Base-by-base conservation (phyloP, 1,140 invertebrate species). In the Halyomorpha halys region DNA sequence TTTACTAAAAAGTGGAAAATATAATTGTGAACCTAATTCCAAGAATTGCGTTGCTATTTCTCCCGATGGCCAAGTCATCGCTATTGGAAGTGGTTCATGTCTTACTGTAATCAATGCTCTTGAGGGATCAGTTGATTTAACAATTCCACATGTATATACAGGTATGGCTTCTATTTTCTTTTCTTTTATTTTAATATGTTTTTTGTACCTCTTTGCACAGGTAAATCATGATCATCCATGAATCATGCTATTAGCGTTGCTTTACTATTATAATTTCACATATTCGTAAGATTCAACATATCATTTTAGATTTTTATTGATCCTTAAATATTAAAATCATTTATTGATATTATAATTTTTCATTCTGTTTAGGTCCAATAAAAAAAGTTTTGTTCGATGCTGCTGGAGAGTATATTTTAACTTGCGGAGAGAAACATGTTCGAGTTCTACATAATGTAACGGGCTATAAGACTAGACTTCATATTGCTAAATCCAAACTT, bases 361-460 rank as follows among this genome's bases (percentile, higher is more conserved):
- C 11, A 49, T 49, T 49, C 47, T 39, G 34, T 80, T 44, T 74
- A 90, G 89, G 82, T 69, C 71, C 79, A 21, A 84, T 93, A 63
- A 81, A 77, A 34, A 76, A 80, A 65, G 74, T 94, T 51, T 70
- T 76, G 21, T 94, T 93, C 73, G 86, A 91, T 72, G 78, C 84
- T 25, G 76, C 80, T 60, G 85, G 85, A 19, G 83, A 87, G 70
- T 86, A 83, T 72, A 70, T 94, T n/a, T 78, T 89, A 63, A 82
- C 83, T 2, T 78, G 83, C 60, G 89, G 87, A 15, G 89, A 92
- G 70, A 84, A 82, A 63, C 83, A 84, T 49, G 83, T 94, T 16
- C 79, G 86, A 56, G 81, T 94, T 19, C 85, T 93, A 68, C 83
- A 87, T 70, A 94, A 94, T 71, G 79, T 93, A 13, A 82, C 86